Percentiles rank a stretch among this genome's conserved stretches.
phyloP scores from a whole-genome alignment of 30 jellyfish, hydroid and myxozoan genomes.

The Aurelia coerulea region DNA sequence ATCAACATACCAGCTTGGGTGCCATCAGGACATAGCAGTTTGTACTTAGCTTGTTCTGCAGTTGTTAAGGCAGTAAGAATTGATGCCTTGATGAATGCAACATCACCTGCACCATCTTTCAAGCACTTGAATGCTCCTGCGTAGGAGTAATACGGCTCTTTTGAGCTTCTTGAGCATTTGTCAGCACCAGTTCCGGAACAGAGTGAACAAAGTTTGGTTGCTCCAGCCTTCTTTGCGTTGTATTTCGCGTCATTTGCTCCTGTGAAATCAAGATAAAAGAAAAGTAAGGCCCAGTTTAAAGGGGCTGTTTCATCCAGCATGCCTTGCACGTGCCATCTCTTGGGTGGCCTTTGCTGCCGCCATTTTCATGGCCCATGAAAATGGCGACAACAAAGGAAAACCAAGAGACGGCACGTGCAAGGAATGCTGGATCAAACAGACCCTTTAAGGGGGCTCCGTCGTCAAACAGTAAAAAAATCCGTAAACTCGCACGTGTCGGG shows the following conservation, averaged over 20 bases:
- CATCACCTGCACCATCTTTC: constrained; percentile 63
- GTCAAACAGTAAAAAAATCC: too few relatives aligned
- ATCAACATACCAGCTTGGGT: constrained; percentile 7
- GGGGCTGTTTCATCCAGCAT: constrained; percentile 16
- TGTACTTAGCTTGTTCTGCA: constrained; percentile 28
- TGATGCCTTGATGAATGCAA: constrained; percentile 57
- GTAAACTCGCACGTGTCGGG: too few relatives aligned
- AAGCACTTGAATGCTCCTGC: constrained; percentile 71
- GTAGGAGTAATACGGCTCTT: constrained; percentile 70
- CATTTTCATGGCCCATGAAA: too few relatives aligned
- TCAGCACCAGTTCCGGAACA: constrained; percentile 47
- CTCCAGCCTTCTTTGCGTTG: constrained; percentile 46
- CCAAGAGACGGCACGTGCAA: too few relatives aligned
- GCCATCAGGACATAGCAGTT: constrained; percentile 36
- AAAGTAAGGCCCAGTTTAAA: neutral
- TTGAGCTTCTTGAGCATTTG: constrained; percentile 48
- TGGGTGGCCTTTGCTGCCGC: too few relatives aligned
- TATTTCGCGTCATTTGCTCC: constrained; percentile 44
- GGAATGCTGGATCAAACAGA: too few relatives aligned
- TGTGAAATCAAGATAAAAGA: neutral
- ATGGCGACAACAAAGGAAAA: too few relatives aligned
- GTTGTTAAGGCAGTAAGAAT: neutral
- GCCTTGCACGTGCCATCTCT: too few relatives aligned
- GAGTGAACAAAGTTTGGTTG: constrained; percentile 32
- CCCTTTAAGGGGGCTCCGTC: too few relatives aligned